These are phyloP conservation scores for Flexamia atlantica DNA, from an alignment of 2,888 invertebrate species.

Conservation along the genomic window DNA sequence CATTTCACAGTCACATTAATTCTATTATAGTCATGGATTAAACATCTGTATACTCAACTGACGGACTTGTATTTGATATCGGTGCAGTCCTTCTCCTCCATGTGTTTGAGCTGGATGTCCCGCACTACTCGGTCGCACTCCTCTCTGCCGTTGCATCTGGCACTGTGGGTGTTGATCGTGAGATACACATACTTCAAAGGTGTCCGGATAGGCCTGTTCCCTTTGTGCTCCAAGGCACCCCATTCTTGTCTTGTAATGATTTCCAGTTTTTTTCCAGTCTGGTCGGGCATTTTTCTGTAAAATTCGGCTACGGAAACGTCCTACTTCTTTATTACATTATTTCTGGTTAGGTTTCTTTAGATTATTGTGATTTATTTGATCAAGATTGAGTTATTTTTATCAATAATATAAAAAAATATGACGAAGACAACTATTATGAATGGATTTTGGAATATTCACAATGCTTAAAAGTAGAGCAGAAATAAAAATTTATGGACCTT, in stretches of 20 bases:
- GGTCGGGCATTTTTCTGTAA: neutral
- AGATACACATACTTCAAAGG: neutral
- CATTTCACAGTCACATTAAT: too few relatives aligned
- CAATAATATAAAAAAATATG: too few relatives aligned
- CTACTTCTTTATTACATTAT: neutral
- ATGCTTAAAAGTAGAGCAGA: too few relatives aligned
- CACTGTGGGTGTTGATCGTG: neutral
- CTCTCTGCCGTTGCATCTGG: neutral
- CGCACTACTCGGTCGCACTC: neutral
- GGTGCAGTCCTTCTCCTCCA: neutral
- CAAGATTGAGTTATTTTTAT: too few relatives aligned
- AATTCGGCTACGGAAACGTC: neutral
- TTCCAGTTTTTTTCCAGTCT: neutral
- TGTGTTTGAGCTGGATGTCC: neutral
- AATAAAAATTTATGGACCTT: too few relatives aligned
- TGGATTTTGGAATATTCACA: too few relatives aligned
- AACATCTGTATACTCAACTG: neutral
- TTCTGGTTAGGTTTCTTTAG: too few relatives aligned
- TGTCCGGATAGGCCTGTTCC: neutral
- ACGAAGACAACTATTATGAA: too few relatives aligned
- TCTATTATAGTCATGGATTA: too few relatives aligned
- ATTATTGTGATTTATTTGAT: too few relatives aligned
- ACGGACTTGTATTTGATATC: conserved; percentile 26
- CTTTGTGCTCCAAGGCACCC: neutral
- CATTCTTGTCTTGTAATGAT: neutral